Evolutionary conservation across 2,113 vertebrate genomes (phyloP), one percentile per base, ranked within the genome.

Genomic region (Petromus typicus): DNA sequence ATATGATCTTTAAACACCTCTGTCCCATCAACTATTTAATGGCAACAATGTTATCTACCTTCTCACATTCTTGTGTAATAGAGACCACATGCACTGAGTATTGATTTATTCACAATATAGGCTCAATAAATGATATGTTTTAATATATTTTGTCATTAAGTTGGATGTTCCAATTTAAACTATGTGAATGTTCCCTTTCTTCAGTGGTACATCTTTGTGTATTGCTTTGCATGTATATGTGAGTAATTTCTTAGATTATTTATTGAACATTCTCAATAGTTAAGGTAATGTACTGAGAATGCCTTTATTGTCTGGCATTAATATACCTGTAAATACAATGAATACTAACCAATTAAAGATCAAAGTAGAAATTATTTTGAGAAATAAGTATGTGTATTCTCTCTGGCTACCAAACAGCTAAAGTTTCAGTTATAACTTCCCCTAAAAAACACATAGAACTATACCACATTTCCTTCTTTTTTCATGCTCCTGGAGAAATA

Each of bases 291-390:
- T 40, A 54, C 40, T 32, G 6, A 69, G 2, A 16, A 51, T 78
- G 2, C 56, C 75, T 37, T 71, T 93, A 30, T 54, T 87, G 23
- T 34, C 85, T 86, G 67, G 3, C 7, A 73, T 16, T 59, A 17
- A 79, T 37, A 0, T 63, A 91, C 5, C 54, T 64, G 7, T 64
- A 17, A 23, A 37, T 91, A 6, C 32, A 51, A 12, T 66, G 30
- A 96, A 30, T 12, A 71, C 69, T 67, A 57, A 8, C 10, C 2
- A 48, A n/a, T 0, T 1, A 56, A 6, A 91, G 37, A 85, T 89
- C 69, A 75, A 84, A 30, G 8, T 56, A 32, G 17, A 89, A 67
- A 95, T 57, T 89, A 59, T 18, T 34, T 92, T 96, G 92, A 85
- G 40, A 93, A 90, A 94, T 64, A 48, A 86, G 30, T 89, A 37